Percentiles rank a stretch among this genome's conserved stretches.
These are phyloP conservation scores for Orchestes rusci DNA, from an alignment of 2,888 invertebrate genomes.

Conservation along the genomic window DNA sequence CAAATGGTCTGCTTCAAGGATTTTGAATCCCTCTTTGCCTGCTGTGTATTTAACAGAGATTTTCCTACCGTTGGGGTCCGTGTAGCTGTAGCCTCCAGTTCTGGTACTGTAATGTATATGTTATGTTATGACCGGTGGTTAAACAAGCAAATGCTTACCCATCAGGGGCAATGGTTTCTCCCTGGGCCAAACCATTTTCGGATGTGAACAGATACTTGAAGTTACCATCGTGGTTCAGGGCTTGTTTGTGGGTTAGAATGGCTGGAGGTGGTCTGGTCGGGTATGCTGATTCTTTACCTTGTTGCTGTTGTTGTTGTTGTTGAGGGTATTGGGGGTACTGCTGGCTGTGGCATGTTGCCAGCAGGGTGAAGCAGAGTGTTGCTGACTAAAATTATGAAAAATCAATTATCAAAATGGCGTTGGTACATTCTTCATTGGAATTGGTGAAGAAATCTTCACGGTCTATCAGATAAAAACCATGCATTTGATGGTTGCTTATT, in stretches of 20 bases:
- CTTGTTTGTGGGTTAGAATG: constrained; percentile 57
- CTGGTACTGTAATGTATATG: constrained; percentile 37
- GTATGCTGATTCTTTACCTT: too few species aligned
- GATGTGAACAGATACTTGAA: constrained; percentile 63
- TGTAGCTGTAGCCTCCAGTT: constrained; percentile 45
- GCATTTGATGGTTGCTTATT: too few species aligned
- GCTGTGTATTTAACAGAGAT: constrained; percentile 54
- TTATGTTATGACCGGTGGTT: constrained; percentile 1
- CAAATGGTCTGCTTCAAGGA: constrained; percentile 45
- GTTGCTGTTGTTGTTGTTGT: too few species aligned
- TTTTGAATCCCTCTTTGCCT: constrained; percentile 47
- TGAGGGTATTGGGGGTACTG: constrained; percentile 26
- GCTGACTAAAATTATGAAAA: constrained; percentile 1
- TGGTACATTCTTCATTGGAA: too few species aligned
- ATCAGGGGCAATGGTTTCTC: constrained; percentile 61
- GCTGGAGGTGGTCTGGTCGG: constrained; percentile 41
- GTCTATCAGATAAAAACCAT: too few species aligned
- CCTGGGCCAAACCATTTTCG: constrained; percentile 62
- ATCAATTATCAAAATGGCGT: too few species aligned
- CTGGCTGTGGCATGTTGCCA: constrained; percentile 27
- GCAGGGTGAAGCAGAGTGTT: constrained; percentile 15
- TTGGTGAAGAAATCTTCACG: background rate
- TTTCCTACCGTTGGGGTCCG: constrained; percentile 56
- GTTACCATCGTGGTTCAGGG: constrained; percentile 56
- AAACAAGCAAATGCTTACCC: constrained; percentile 40